Conservation (phyloP, 2,888 invertebrate species). For the Clostera curtula region DNA sequence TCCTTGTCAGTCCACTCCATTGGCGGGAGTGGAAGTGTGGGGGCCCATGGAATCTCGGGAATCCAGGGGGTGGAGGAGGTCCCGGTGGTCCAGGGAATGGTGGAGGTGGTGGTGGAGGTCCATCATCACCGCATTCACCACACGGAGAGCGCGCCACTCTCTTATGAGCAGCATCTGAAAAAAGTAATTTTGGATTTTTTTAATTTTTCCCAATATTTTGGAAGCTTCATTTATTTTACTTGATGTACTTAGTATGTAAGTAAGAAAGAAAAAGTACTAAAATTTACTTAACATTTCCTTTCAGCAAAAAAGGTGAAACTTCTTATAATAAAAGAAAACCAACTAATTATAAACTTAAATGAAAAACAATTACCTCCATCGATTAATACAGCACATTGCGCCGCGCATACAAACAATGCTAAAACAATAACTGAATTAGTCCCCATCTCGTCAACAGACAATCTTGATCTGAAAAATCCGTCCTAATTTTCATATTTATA, state of each 20-base stretch:
- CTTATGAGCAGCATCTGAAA: conserved; percentile 9
- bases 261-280: background rate
- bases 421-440: conserved; percentile 20
- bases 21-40: conserved; percentile 37
- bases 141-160: conserved; percentile 20
- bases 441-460: conserved; percentile 24
- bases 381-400: conserved; percentile 28
- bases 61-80: conserved; percentile 5
- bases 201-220: too few species aligned
- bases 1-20: conserved; percentile 42
- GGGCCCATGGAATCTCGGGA: too few species aligned
- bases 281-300: background rate
- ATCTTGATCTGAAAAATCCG: conserved; percentile 26
- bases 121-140: conserved; percentile 9
- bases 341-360: background rate
- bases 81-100: conserved; percentile 10
- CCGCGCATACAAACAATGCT: conserved; percentile 22
- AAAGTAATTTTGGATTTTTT: too few species aligned
- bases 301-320: too few species aligned
- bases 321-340: too few species aligned
- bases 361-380: conserved; percentile 12
- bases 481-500: conserved; percentile 36
- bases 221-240: too few species aligned
- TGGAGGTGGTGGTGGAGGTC: conserved; percentile 4
- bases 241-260: background rate